These are phyloP conservation scores for Helicoverpa assulta DNA, from an alignment of 2,888 invertebrate genomes.

Conservation along the genomic window DNA sequence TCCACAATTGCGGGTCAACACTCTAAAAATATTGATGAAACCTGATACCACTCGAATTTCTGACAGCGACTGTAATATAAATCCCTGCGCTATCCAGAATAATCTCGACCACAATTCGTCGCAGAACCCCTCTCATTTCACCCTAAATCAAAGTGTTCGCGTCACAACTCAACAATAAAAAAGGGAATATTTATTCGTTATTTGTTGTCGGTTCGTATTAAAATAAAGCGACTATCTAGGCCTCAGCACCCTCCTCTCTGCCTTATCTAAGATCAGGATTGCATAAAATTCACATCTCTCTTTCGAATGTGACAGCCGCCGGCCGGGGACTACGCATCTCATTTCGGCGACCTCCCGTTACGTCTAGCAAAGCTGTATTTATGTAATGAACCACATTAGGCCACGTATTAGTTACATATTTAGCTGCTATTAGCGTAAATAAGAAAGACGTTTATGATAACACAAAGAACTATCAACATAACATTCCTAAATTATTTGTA, in stretches of 20 bases:
- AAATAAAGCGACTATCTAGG: slow-evolving; percentile 88
- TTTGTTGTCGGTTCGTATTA: slow-evolving; percentile 90
- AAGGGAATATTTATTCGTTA: slow-evolving; percentile 88
- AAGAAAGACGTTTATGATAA: slow-evolving; percentile 22
- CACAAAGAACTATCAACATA: slow-evolving; percentile 5
- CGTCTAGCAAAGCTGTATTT: slow-evolving; percentile 64
- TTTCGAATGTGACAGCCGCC: slow-evolving; percentile 81
- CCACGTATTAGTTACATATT: slow-evolving; percentile 51
- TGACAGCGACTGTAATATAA: slow-evolving; percentile 82
- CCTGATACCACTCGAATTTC: slow-evolving; percentile 79
- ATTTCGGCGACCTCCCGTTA: slow-evolving; percentile 74
- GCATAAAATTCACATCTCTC: slow-evolving; percentile 88
- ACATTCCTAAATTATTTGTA: background rate
- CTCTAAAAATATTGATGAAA: slow-evolving; percentile 81
- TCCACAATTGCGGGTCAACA: slow-evolving; percentile 66
- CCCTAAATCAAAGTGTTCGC: slow-evolving; percentile 88
- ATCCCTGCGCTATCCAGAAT: slow-evolving; percentile 81
- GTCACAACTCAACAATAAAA: slow-evolving; percentile 87
- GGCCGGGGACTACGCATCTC: slow-evolving; percentile 81
- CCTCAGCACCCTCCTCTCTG: slow-evolving; percentile 82
- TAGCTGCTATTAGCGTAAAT: slow-evolving; percentile 28
- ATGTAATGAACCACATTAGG: slow-evolving; percentile 61
- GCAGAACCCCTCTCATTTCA: slow-evolving; percentile 79
- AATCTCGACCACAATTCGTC: slow-evolving; percentile 87
- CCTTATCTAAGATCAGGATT: slow-evolving; percentile 88